A percentile compares a stretch with the other conserved stretches of the same genome.
phyloP scores from a whole-genome alignment of 92 coral and sea anemone species.

The Bergia sp. region DNA sequence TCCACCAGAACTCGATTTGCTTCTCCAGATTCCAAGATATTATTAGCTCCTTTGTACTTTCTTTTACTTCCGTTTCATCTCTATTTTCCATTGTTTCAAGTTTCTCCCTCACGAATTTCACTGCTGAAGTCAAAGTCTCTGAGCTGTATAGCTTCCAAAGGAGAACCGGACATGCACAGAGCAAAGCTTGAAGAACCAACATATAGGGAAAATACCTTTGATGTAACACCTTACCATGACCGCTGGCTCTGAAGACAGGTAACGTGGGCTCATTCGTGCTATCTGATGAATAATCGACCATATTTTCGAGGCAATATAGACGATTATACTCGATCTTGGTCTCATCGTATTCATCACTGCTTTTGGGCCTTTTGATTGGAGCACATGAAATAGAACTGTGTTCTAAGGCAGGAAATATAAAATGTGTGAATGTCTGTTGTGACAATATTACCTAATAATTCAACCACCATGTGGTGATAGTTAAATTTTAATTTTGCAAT shows the following conservation, averaged over 20 bases:
- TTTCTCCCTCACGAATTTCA: constrained; percentile 50
- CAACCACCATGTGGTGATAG: constrained; percentile 49
- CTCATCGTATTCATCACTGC: neutral
- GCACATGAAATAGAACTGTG: neutral
- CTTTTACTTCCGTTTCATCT: neutral
- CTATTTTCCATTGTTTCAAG: constrained; percentile 18
- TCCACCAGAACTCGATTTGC: constrained; percentile 64
- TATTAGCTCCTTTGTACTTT: constrained; percentile 7
- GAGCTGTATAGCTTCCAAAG: constrained; percentile 53
- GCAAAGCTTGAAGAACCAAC: neutral
- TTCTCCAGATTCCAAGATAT: constrained; percentile 48
- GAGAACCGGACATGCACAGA: neutral
- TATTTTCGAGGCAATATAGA: neutral
- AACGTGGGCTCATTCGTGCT: neutral
- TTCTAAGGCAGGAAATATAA: neutral
- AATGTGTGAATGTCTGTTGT: neutral
- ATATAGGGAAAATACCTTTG: neutral
- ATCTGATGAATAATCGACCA: neutral
- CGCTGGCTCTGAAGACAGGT: neutral
- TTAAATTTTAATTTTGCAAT: no score
- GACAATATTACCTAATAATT: constrained; percentile 46
- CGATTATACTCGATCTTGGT: neutral
- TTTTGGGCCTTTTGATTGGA: neutral
- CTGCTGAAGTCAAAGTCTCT: constrained; percentile 56
- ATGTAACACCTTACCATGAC: neutral